Percentiles rank a stretch among this genome's conserved stretches.
These are phyloP conservation scores for Chaetops frenatus DNA, from an alignment of 2,113 vertebrate genomes.

Conservation along the genomic window DNA sequence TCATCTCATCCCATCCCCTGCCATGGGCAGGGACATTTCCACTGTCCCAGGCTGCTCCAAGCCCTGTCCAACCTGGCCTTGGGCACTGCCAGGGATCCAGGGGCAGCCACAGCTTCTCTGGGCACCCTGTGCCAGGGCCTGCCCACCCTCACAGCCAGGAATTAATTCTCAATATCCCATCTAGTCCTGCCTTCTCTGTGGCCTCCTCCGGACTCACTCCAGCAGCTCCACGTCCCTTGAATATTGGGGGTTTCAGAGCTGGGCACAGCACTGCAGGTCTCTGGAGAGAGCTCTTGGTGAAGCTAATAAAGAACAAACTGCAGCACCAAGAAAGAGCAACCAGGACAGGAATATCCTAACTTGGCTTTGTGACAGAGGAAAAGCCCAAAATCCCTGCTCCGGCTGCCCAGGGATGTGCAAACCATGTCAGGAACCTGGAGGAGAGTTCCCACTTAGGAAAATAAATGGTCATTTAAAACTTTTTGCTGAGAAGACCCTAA, in stretches of 20 bases:
- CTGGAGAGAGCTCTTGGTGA: neutral
- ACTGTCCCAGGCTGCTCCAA: accelerated
- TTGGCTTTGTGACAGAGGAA: neutral
- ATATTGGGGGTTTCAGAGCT: neutral
- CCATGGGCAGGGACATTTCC: neutral
- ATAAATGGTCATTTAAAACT: neutral
- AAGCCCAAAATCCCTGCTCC: neutral
- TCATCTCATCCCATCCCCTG: neutral
- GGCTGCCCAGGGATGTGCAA: neutral
- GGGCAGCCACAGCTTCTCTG: neutral
- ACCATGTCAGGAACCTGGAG: neutral
- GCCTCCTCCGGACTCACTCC: neutral
- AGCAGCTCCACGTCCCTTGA: neutral
- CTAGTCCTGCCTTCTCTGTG: neutral
- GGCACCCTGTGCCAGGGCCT: neutral
- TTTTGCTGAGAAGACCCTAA: neutral
- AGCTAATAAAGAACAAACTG: neutral
- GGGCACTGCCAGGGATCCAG: neutral
- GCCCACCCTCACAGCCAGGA: accelerated
- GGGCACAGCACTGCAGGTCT: neutral
- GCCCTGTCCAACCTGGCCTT: accelerated
- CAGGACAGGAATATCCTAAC: neutral
- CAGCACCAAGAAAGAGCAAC: neutral
- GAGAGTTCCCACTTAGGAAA: neutral
- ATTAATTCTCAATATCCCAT: neutral